phyloP scores from a whole-genome alignment of 1,140 invertebrate genomes.

The Oedothorax gibbosus region DNA sequence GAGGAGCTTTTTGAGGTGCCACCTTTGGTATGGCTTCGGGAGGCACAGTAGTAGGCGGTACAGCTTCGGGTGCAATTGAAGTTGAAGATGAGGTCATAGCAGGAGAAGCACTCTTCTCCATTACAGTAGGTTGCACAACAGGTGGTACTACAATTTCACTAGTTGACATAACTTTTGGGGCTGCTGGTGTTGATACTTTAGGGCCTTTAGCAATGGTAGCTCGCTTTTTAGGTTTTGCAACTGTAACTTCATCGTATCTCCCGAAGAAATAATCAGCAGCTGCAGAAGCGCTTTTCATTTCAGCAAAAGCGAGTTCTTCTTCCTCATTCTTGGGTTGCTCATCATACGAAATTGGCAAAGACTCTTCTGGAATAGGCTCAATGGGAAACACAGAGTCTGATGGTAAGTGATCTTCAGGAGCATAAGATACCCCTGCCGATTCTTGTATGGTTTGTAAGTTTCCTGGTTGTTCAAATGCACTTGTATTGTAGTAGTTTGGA shows the following conservation, averaged over 20 bases:
- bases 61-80: constrained; percentile 1
- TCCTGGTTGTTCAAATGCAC: too few relatives aligned
- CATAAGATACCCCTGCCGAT: too few relatives aligned
- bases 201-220: not conserved
- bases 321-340: not conserved
- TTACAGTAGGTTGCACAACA: not conserved
- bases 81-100: not conserved
- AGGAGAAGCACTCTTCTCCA: constrained; percentile 15
- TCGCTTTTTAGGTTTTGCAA: constrained; percentile 42
- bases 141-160: constrained; percentile 33
- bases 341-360: not conserved
- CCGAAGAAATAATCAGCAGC: constrained; percentile 57
- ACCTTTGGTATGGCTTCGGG: too few relatives aligned
- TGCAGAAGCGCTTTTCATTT: constrained; percentile 29
- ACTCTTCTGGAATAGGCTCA: not conserved
- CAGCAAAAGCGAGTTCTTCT: constrained; percentile 22
- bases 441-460: too few relatives aligned
- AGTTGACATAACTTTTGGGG: constrained; percentile 38
- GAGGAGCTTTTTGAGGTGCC: too few relatives aligned
- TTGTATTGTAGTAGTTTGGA: too few relatives aligned
- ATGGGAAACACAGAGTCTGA: too few relatives aligned
- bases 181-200: not conserved
- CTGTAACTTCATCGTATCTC: constrained; percentile 45
- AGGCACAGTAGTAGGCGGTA: too few relatives aligned
- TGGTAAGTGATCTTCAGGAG: too few relatives aligned